phyloP scores from a whole-genome alignment of 2,797 vertebrate genomes.

The Anguilla pacifica region DNA sequence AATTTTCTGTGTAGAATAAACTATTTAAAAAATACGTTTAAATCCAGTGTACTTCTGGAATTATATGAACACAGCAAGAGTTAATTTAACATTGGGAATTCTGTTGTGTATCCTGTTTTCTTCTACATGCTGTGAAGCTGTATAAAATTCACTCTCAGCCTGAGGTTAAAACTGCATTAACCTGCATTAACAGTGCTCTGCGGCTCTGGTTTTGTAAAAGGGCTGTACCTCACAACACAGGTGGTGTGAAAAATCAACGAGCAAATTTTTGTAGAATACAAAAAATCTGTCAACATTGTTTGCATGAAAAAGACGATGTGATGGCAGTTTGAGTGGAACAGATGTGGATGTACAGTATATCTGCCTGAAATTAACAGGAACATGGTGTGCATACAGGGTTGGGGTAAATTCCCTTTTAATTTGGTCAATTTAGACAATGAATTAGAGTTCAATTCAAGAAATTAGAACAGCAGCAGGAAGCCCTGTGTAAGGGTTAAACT shows the following conservation, averaged over 20 bases:
- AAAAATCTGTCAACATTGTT: background rate
- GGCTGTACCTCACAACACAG: background rate
- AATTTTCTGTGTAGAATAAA: too few species aligned
- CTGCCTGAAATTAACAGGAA: too few species aligned
- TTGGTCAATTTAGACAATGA: background rate
- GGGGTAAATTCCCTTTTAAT: background rate
- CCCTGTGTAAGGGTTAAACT: too few species aligned
- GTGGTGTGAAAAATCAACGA: background rate
- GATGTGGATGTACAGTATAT: too few species aligned
- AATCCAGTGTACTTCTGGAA: too few species aligned
- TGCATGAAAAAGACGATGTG: background rate
- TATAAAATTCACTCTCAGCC: background rate
- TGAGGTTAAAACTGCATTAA: background rate
- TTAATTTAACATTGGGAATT: too few species aligned
- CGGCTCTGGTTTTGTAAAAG: background rate
- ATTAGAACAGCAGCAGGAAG: background rate
- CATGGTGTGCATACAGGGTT: background rate
- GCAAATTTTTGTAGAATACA: background rate
- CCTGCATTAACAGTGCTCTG: too few species aligned
- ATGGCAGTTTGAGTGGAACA: background rate
- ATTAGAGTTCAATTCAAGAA: background rate
- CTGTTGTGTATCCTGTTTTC: background rate
- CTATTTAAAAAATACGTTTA: too few species aligned
- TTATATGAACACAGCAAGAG: too few species aligned
- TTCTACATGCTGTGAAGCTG: background rate